Evolutionary conservation across 2,113 vertebrate genomes (phyloP).

Genomic region (Syngnathus typhle): DNA sequence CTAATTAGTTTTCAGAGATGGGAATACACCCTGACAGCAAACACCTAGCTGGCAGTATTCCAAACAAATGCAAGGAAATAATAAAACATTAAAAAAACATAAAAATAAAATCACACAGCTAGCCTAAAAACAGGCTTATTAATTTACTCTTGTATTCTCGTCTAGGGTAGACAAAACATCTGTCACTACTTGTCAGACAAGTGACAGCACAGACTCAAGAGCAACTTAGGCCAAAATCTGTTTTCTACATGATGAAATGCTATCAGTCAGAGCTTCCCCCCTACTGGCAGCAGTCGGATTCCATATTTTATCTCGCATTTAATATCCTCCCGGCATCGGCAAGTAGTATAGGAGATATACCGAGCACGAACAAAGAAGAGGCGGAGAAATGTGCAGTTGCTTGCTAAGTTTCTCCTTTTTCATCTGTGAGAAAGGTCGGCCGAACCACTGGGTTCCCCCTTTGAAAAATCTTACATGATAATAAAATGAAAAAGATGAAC

Average conservation of each 20-base stretch:
- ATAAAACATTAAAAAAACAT: too few species aligned
- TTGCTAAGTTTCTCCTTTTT: slow-evolving; percentile 3
- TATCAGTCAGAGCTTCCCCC: slow-evolving; percentile 45
- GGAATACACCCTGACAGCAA: slow-evolving; percentile 32
- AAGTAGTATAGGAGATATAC: slow-evolving; percentile 30
- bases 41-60: slow-evolving; percentile 19
- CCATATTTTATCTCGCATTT: slow-evolving; percentile 58
- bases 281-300: slow-evolving; percentile 29
- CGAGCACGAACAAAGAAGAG: slow-evolving; percentile 3
- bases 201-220: slow-evolving; percentile 8
- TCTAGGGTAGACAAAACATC: slow-evolving; percentile 2
- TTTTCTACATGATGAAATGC: slow-evolving; percentile 40
- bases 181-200: slow-evolving; percentile 20
- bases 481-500: slow-evolving; percentile 9
- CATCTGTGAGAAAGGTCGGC: slow-evolving; percentile 20
- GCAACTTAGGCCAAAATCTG: slow-evolving; percentile 37
- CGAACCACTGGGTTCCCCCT: not conserved
- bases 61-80: not conserved
- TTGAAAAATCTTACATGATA: slow-evolving; percentile 22
- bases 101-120: too few species aligned
- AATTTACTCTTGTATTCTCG: not conserved
- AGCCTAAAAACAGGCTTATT: not conserved
- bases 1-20: slow-evolving; percentile 35
- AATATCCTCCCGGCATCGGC: slow-evolving; percentile 42
- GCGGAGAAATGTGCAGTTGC: slow-evolving; percentile 6